Conservation (phyloP, 2,888 invertebrate species). For the Tyria jacobaeae region DNA sequence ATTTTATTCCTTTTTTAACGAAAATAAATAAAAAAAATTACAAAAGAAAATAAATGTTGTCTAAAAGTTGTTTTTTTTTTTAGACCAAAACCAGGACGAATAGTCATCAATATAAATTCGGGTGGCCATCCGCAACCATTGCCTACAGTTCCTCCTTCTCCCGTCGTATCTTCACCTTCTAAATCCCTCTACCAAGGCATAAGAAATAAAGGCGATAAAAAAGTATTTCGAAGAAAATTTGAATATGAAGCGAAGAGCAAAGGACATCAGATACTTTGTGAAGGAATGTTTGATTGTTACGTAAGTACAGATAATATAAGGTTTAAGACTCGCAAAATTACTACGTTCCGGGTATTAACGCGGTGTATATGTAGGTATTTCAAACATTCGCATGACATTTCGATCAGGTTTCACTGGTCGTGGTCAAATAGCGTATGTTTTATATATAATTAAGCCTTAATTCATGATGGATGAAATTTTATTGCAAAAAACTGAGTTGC, state of each 20-base stretch:
- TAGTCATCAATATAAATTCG: slow-evolving; percentile 16
- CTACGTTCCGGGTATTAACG: too few species aligned
- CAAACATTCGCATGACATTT: too few species aligned
- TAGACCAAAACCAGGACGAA: slow-evolving; percentile 38
- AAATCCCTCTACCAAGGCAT: slow-evolving; percentile 65
- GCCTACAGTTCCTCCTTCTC: slow-evolving; percentile 31
- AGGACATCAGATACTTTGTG: slow-evolving; percentile 61
- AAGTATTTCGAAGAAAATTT: slow-evolving; percentile 63
- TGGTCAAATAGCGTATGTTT: too few species aligned
- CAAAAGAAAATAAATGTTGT: too few species aligned
- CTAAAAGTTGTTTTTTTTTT: slow-evolving; percentile 16
- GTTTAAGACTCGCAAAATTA: neutral
- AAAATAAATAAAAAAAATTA: too few species aligned
- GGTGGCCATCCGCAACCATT: slow-evolving; percentile 58
- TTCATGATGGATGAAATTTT: too few species aligned
- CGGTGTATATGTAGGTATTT: too few species aligned
- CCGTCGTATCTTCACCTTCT: slow-evolving; percentile 41
- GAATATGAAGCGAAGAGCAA: slow-evolving; percentile 45
- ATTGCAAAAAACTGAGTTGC: too few species aligned
- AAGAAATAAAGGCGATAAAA: slow-evolving; percentile 52
- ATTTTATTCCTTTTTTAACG: too few species aligned
- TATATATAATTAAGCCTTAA: too few species aligned
- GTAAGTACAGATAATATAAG: slow-evolving; percentile 52
- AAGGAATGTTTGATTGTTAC: slow-evolving; percentile 62
- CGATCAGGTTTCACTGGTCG: too few species aligned